phyloP scores from a whole-genome alignment of 2,888 invertebrate genomes.

The Thera obeliscata region DNA sequence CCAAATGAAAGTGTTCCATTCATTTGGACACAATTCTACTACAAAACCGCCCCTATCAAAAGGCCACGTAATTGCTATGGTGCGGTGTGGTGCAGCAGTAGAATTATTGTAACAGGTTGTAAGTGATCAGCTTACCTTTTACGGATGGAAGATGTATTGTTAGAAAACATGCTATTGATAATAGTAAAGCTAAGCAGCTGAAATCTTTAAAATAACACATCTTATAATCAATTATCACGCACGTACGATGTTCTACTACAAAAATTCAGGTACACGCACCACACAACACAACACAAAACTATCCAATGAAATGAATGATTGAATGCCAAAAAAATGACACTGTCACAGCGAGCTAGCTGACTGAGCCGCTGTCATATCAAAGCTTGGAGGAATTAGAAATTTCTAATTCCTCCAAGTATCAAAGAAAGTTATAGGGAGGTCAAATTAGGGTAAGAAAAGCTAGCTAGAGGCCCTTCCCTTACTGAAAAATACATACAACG shows the following conservation, averaged over 20 bases:
- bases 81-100: not conserved
- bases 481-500: too few species aligned
- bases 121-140: constrained; percentile 55
- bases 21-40: constrained; percentile 1
- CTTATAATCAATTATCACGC: constrained; percentile 7
- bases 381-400: too few species aligned
- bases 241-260: too few species aligned
- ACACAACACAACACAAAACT: not conserved
- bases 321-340: too few species aligned
- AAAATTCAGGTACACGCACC: not conserved
- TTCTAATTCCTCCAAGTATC: too few species aligned
- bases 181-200: constrained; percentile 40
- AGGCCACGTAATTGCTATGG: constrained; percentile 77
- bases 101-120: not conserved
- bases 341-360: too few species aligned
- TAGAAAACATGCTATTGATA: constrained; percentile 47
- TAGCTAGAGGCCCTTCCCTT: too few species aligned
- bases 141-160: constrained; percentile 47
- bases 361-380: too few species aligned
- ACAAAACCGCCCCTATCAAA: constrained; percentile 60
- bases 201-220: constrained; percentile 54
- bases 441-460: too few species aligned
- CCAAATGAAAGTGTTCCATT: constrained; percentile 8
- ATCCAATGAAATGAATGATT: not conserved
- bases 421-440: too few species aligned